Percentiles rank a stretch among this genome's conserved stretches.
Evolutionary conservation across 2,113 vertebrate species (phyloP).

Genomic region (Chelonoidis abingdonii): DNA sequence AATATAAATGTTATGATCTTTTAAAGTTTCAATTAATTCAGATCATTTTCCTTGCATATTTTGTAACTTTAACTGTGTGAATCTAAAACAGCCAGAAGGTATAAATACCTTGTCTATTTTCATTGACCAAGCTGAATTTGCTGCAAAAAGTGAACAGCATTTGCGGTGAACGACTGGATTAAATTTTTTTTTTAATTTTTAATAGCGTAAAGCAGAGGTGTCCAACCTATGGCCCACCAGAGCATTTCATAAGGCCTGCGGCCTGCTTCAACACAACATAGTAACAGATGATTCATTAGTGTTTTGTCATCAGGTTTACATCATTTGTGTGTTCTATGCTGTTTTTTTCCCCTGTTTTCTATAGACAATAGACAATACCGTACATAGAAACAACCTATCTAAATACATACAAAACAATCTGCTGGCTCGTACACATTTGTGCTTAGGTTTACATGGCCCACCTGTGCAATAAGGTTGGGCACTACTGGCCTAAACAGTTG

Average conservation of each 20-base stretch:
- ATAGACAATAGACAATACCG: neutral
- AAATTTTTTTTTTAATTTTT: neutral
- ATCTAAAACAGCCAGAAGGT: neutral
- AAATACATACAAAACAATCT: neutral
- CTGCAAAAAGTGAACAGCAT: rapidly evolving
- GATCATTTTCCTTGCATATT: neutral
- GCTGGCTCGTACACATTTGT: neutral
- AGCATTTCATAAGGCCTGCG: neutral
- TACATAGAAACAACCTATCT: neutral
- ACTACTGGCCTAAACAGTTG: neutral
- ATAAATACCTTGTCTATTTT: neutral
- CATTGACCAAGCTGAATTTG: neutral
- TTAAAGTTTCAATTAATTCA: neutral
- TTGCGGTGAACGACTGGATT: neutral
- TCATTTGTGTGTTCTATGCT: neutral
- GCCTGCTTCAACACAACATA: neutral
- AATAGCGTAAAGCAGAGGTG: neutral
- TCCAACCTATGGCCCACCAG: neutral
- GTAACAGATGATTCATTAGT: neutral
- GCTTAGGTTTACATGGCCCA: neutral
- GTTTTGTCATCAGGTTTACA: neutral
- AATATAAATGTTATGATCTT: neutral
- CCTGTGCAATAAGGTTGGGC: neutral
- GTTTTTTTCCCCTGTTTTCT: neutral
- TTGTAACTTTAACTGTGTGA: neutral